Conservation (phyloP, 1,140 invertebrate genomes). For the Aphelinus atriplicis region DNA sequence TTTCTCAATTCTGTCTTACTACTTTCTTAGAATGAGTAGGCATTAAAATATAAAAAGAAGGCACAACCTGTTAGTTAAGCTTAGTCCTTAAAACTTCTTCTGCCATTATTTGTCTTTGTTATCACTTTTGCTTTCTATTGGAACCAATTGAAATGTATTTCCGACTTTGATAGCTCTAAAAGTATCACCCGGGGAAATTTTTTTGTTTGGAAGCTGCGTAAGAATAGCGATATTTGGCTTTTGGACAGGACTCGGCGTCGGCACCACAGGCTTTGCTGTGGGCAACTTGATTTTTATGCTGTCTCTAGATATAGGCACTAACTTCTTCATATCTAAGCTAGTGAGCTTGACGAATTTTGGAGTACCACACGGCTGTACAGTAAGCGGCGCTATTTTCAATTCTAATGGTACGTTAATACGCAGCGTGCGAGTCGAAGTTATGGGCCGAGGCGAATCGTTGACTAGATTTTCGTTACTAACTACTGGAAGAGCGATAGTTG, state of each 20-base stretch:
- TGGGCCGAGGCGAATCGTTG: conserved; percentile 15
- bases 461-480: conserved; percentile 48
- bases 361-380: conserved; percentile 10
- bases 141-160: conserved; percentile 47
- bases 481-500: conserved; percentile 29
- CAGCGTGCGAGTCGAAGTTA: conserved; percentile 23
- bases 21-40: conserved; percentile 4
- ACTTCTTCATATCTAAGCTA: conserved; percentile 48
- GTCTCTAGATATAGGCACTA: conserved; percentile 45
- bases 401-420: conserved; percentile 32
- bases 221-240: conserved; percentile 44
- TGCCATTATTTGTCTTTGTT: conserved; percentile 19
- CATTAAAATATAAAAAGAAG: conserved; percentile 25
- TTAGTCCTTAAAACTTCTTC: background rate
- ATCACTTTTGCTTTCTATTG: conserved; percentile 42
- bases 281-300: conserved; percentile 42
- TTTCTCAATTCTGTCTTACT: conserved; percentile 9
- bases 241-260: conserved; percentile 5
- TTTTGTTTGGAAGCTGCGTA: conserved; percentile 39
- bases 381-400: conserved; percentile 25
- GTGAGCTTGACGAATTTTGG: conserved; percentile 47
- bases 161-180: conserved; percentile 49
- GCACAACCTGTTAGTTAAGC: conserved; percentile 23
- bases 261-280: conserved; percentile 26
- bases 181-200: conserved; percentile 47